These are phyloP conservation scores for Hemistola chrysoprasaria DNA, from an alignment of 2,888 invertebrate species.

Conservation along the genomic window DNA sequence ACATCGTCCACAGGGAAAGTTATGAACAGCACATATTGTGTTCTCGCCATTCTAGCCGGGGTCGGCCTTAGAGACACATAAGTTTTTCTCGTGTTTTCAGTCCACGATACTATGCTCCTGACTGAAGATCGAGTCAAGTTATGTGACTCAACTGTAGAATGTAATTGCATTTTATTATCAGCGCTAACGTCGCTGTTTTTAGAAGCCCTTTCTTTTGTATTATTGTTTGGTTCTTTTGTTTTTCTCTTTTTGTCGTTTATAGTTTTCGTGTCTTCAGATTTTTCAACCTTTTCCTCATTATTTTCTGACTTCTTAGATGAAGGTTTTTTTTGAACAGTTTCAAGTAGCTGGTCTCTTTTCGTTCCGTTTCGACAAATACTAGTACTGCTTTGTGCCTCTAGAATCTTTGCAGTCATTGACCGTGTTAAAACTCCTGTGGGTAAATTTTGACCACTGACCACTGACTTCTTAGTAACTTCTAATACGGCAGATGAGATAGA, in stretches of 20 bases:
- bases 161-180: conserved; percentile 11
- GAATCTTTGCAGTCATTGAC: conserved; percentile 49
- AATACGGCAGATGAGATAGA: conserved; percentile 42
- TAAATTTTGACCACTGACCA: conserved; percentile 45
- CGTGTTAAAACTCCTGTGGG: conserved; percentile 62
- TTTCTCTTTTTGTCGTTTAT: conserved; percentile 9
- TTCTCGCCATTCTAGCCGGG: conserved; percentile 40
- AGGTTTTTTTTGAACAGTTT: conserved; percentile 5
- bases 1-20: conserved; percentile 61
- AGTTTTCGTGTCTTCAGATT: conserved; percentile 12
- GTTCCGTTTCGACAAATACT: conserved; percentile 41
- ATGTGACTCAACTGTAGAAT: conserved; percentile 4
- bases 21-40: conserved; percentile 61
- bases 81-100: too few species aligned
- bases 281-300: not conserved
- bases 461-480: conserved; percentile 55
- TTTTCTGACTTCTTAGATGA: conserved; percentile 2
- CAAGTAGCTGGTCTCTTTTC: too few species aligned
- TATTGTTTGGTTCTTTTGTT: conserved; percentile 15
- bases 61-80: conserved; percentile 40
- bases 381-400: conserved; percentile 34
- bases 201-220: conserved; percentile 7
- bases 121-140: conserved; percentile 13
- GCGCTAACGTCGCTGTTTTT: conserved; percentile 13
- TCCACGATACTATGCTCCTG: conserved; percentile 19